Evolutionary conservation across 2,797 vertebrate genomes (phyloP), one percentile per base, ranked within the genome.

Genomic region (Enteromius treurensis): DNA sequence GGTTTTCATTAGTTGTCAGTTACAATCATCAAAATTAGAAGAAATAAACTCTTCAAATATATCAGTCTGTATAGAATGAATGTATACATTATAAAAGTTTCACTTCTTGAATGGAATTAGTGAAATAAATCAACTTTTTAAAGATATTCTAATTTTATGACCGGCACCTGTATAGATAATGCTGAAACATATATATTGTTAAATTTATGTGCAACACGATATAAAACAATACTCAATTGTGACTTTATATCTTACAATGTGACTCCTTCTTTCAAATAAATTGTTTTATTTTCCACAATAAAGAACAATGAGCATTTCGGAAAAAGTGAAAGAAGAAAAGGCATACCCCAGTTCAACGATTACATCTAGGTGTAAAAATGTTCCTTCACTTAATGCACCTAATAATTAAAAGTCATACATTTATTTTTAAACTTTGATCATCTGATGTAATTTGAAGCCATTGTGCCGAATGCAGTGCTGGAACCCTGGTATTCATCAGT

Each of bases 371-470:
- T 10, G 23, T 62, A 58, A n/a, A 23, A 14, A 58, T 5, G 45
- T 82, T 3, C 62, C 29, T 14, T 55, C 15, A 69, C 47, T 26
- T 29, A 65, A 26, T 32, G 13, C 26, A 68, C 37, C 73, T 68
- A 32, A 19, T 58, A 83, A 83, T 83, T 83, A 77, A 68, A 82
- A 76, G 34, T 34, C 23, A 58, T 77, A 21, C 45, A 53, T 82
- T 76, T 77, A 77, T 76, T 67, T 82, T 69, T 58, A 77, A 83
- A 55, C 81, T 55, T 77, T 29, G 49, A 42, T 42, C 17, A 15
- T 34, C 60, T 65, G 19, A 51, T 5, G 47, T 82, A 29, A 75
- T 60, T 77, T 77, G 42, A 83, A 49, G 40, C 65, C 74, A 77
- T 78, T 83, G 75, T 78, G 51, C 64, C 49, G n/a, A 67, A 68